A percentile compares a stretch with the other conserved stretches of the same genome.
phyloP scores from a whole-genome alignment of 1,140 invertebrate species.

The Pogonomyrmex barbatus region DNA sequence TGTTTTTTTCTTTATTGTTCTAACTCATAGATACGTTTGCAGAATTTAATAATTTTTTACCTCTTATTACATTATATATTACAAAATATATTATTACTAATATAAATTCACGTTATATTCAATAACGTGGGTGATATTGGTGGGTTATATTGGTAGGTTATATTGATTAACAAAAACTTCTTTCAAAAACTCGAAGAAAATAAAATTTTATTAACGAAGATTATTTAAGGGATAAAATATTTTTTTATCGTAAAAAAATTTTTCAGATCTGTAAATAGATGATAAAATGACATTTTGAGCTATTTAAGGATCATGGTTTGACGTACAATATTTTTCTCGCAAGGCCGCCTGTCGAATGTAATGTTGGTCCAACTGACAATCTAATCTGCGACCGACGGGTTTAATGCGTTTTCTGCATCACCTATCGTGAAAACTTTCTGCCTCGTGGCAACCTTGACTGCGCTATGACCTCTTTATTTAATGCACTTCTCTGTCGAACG shows the following conservation, averaged over 20 bases:
- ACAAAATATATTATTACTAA: no score
- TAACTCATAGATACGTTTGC: background rate
- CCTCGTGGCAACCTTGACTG: conserved; percentile 67
- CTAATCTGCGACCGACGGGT: conserved; percentile 9
- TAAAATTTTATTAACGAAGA: background rate
- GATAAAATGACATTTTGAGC: background rate
- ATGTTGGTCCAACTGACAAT: conserved; percentile 20
- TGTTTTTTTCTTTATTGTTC: background rate
- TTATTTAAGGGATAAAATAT: background rate
- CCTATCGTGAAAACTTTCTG: conserved; percentile 47
- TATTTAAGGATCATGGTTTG: background rate
- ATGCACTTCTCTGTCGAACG: conserved; percentile 63
- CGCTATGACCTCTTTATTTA: conserved; percentile 76
- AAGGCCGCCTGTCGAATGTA: background rate
- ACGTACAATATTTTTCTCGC: background rate
- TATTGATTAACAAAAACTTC: background rate
- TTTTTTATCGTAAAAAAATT: background rate
- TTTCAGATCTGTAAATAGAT: background rate
- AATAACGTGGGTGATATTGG: background rate
- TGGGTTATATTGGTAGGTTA: no score
- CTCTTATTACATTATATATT: background rate
- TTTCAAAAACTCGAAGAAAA: background rate
- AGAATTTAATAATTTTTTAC: background rate
- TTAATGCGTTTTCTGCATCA: conserved; percentile 29
- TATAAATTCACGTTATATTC: background rate